Percentiles rank a stretch among this genome's conserved stretches.
Conservation (phyloP, 2,113 vertebrate genomes). For the Hucho hucho region DNA sequence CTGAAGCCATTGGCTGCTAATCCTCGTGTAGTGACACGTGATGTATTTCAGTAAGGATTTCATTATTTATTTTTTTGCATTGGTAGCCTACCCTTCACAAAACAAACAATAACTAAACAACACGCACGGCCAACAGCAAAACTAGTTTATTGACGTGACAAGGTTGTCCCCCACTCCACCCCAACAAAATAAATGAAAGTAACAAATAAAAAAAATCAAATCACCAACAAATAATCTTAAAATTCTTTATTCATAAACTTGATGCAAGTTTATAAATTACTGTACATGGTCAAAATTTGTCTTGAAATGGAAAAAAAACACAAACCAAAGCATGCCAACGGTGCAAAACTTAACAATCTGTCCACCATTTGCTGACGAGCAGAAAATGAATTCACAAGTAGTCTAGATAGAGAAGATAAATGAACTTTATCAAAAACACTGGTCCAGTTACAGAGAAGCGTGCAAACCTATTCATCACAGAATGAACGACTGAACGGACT, state of each 20-base stretch:
- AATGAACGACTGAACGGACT: conserved; percentile 9
- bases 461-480: conserved; percentile 45
- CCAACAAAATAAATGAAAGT: background rate
- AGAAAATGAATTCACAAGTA: conserved; percentile 54
- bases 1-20: too few relatives aligned
- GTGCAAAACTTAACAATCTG: conserved; percentile 73
- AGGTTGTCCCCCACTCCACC: too few relatives aligned
- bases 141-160: too few relatives aligned
- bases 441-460: conserved; percentile 54
- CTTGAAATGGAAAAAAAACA: conserved; percentile 30
- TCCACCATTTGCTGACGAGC: conserved; percentile 60
- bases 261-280: conserved; percentile 85
- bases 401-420: conserved; percentile 38
- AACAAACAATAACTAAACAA: too few relatives aligned
- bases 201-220: background rate
- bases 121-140: too few relatives aligned
- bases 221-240: conserved; percentile 44
- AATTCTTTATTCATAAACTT: conserved; percentile 86
- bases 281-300: conserved; percentile 77
- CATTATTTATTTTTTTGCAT: too few relatives aligned
- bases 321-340: conserved; percentile 73
- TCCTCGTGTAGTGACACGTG: too few relatives aligned
- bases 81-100: too few relatives aligned
- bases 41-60: too few relatives aligned
- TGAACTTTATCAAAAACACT: conserved; percentile 44